Conservation (phyloP, 2,797 vertebrate species). For the Pterois miles region DNA sequence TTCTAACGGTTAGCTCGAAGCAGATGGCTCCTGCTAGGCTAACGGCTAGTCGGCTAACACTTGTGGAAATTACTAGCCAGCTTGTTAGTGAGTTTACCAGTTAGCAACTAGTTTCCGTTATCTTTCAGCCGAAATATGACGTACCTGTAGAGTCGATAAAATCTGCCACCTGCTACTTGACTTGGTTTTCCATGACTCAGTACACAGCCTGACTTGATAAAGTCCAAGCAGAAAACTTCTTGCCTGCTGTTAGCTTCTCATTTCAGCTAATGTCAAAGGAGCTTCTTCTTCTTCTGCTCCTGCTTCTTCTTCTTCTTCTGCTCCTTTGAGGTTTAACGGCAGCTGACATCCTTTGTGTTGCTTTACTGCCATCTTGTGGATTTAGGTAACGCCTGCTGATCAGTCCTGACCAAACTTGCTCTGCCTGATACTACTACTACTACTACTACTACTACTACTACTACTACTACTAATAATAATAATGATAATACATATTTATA, state of each 20-base stretch:
- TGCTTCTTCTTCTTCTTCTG: neutral
- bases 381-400: neutral
- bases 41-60: slow-evolving; percentile 44
- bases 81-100: slow-evolving; percentile 12
- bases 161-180: slow-evolving; percentile 33
- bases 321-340: neutral
- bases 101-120: slow-evolving; percentile 18
- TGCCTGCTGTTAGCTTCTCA: slow-evolving; percentile 47
- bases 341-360: neutral
- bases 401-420: neutral
- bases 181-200: slow-evolving; percentile 48
- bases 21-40: slow-evolving; percentile 20
- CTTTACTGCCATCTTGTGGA: neutral
- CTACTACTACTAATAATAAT: no score
- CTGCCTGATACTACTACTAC: no score
- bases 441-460: no score
- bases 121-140: slow-evolving; percentile 11
- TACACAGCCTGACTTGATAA: slow-evolving; percentile 14
- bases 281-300: neutral
- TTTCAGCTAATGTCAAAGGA: slow-evolving; percentile 39
- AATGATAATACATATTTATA: no score
- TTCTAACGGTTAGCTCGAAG: no score
- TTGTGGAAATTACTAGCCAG: slow-evolving; percentile 33
- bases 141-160: slow-evolving; percentile 52
- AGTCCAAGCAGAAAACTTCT: slow-evolving; percentile 70